Percentiles rank a stretch among this genome's conserved stretches.
Conservation (phyloP, 2,113 vertebrate genomes). For the Patagioenas fasciata region DNA sequence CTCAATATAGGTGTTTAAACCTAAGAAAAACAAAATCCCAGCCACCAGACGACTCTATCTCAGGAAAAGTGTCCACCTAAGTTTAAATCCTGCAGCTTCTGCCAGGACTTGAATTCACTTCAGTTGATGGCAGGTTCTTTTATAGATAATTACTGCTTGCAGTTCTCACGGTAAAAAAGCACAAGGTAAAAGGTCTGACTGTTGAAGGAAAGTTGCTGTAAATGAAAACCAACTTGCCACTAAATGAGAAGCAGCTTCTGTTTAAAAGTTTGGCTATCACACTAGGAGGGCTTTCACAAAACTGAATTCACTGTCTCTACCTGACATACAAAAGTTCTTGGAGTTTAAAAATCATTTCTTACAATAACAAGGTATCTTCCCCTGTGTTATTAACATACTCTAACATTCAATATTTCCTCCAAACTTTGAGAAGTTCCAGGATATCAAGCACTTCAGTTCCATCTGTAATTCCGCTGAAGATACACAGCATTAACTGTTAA, state of each 20-base stretch:
- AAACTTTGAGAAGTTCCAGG: neutral
- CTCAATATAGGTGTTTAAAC: neutral
- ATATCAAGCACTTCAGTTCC: neutral
- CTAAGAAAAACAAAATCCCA: neutral
- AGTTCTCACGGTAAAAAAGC: neutral
- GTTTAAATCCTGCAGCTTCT: neutral
- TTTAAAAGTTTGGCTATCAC: neutral
- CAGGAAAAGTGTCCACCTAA: neutral
- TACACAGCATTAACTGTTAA: neutral
- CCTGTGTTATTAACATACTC: neutral
- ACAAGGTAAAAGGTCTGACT: neutral
- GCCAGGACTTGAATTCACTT: neutral
- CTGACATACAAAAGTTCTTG: neutral
- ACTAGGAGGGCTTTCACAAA: conserved; percentile 5
- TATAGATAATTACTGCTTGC: conserved; percentile 7
- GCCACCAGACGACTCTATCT: neutral
- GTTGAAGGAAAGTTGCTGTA: neutral
- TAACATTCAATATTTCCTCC: neutral
- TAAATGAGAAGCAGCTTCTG: neutral
- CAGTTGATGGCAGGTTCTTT: neutral
- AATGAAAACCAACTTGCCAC: neutral
- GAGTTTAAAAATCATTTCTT: neutral
- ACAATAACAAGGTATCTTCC: neutral
- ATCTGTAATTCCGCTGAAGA: neutral
- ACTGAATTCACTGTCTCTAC: neutral